phyloP scores from a whole-genome alignment of 2,797 vertebrate genomes.

The Chelonia mydas region DNA sequence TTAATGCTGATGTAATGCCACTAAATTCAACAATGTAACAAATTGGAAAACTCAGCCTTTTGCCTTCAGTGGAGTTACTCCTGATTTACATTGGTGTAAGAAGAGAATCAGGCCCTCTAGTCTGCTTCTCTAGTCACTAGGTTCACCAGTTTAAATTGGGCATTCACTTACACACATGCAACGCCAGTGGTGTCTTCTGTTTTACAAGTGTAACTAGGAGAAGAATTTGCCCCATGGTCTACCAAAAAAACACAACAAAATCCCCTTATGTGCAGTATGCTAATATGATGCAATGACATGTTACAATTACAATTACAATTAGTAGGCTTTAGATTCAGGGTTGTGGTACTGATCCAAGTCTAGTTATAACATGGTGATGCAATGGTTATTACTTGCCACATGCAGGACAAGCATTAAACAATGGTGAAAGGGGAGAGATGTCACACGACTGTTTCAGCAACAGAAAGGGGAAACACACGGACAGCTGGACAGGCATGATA shows the following conservation, averaged over 20 bases:
- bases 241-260: neutral
- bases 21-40: neutral
- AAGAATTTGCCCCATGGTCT: too few relatives aligned
- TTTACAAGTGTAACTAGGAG: neutral
- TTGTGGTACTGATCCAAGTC: neutral
- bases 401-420: neutral
- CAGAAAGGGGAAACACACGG: neutral
- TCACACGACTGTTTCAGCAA: neutral
- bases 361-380: neutral
- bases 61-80: neutral
- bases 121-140: neutral
- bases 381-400: neutral
- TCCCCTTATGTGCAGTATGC: neutral
- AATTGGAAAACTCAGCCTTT: neutral
- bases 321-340: neutral
- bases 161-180: fast-evolving
- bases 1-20: too few relatives aligned
- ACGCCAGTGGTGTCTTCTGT: fast-evolving
- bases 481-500: too few relatives aligned
- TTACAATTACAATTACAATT: neutral
- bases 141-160: fast-evolving
- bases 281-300: neutral
- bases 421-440: neutral
- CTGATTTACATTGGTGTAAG: neutral
- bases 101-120: neutral